Conservation (phyloP, 2,797 vertebrate species). For the Fistularia tabacaria region DNA sequence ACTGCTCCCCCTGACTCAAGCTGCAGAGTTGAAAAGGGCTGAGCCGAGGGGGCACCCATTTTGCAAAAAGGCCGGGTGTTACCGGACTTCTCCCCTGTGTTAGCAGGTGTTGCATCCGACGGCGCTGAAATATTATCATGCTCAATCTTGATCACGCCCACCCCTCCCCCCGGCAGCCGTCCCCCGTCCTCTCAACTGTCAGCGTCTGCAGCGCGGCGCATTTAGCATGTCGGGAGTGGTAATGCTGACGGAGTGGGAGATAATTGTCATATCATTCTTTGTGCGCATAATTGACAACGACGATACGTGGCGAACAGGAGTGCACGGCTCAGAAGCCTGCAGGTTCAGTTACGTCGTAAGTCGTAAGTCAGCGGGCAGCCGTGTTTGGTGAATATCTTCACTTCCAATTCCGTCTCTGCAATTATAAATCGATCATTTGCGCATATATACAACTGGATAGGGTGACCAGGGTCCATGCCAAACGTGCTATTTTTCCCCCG, state of each 20-base stretch:
- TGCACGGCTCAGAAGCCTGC: slow-evolving; percentile 14
- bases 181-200: slow-evolving; percentile 38
- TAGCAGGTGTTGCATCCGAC: slow-evolving; percentile 69
- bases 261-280: slow-evolving; percentile 48
- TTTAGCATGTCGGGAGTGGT: slow-evolving; percentile 55
- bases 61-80: slow-evolving; percentile 30
- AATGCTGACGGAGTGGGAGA: slow-evolving; percentile 56
- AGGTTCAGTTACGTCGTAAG: too few species aligned
- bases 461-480: too few species aligned
- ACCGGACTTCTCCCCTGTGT: slow-evolving; percentile 55
- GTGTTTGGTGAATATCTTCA: too few species aligned
- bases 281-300: slow-evolving; percentile 54
- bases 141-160: slow-evolving; percentile 64
- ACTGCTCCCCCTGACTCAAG: slow-evolving; percentile 36
- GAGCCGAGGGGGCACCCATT: slow-evolving; percentile 49
- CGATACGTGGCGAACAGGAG: slow-evolving; percentile 46
- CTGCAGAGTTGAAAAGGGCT: slow-evolving; percentile 35
- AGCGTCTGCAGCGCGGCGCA: slow-evolving; percentile 35
- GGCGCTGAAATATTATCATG: slow-evolving; percentile 60
- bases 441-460: too few species aligned
- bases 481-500: too few species aligned
- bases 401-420: too few species aligned
- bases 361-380: too few species aligned
- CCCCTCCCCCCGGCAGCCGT: slow-evolving; percentile 14
- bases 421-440: too few species aligned